A percentile compares a stretch with the other conserved stretches of the same genome.
These are phyloP conservation scores for Siniperca scherzeri DNA, from an alignment of 2,797 vertebrate genomes.

Conservation along the genomic window DNA sequence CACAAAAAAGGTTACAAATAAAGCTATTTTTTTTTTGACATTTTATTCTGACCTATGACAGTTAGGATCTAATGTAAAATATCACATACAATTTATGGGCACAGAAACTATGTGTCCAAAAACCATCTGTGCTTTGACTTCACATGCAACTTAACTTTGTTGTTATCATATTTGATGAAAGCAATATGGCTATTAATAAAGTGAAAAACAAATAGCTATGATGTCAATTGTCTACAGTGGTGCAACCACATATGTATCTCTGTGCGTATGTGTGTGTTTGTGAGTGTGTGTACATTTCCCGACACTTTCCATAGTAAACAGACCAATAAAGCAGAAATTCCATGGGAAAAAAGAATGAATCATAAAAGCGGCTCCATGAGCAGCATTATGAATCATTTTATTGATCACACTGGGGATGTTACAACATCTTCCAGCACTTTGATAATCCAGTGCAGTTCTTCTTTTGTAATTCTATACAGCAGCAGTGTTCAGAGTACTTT, in stretches of 20 bases:
- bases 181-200: background rate
- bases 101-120: background rate
- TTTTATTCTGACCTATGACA: too few relatives aligned
- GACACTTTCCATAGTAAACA: slow-evolving; percentile 32
- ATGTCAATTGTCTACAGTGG: background rate
- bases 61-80: too few relatives aligned
- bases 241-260: background rate
- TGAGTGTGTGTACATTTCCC: background rate
- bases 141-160: too few relatives aligned
- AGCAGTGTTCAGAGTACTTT: background rate
- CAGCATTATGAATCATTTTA: slow-evolving; percentile 46
- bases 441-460: slow-evolving; percentile 24
- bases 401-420: slow-evolving; percentile 52
- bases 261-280: background rate
- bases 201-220: background rate
- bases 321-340: slow-evolving; percentile 22
- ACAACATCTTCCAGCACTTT: slow-evolving; percentile 53
- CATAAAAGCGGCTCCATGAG: slow-evolving; percentile 33
- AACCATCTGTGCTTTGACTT: background rate
- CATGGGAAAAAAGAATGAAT: slow-evolving; percentile 11
- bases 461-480: slow-evolving; percentile 41
- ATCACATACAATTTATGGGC: too few relatives aligned
- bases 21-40: background rate
- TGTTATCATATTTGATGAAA: background rate
- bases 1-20: background rate